These are phyloP conservation scores for Tetraodon nigroviridis DNA, from an alignment of 2,113 vertebrate species.

Conservation along the genomic window DNA sequence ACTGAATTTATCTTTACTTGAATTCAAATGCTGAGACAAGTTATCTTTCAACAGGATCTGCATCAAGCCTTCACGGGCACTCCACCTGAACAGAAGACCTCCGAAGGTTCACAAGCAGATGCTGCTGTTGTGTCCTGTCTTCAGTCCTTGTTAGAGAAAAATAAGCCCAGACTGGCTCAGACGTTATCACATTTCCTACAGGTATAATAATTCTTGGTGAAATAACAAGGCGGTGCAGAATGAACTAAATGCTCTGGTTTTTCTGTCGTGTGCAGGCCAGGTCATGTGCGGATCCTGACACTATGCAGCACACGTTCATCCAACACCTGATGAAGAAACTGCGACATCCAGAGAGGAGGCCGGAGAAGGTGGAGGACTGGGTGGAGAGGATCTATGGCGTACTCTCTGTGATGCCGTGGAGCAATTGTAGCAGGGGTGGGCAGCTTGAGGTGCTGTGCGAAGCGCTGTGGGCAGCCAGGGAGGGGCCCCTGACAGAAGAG, in stretches of 20 bases:
- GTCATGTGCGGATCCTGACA: constrained; percentile 29
- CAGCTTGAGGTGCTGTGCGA: constrained; percentile 79
- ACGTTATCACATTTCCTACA: constrained; percentile 80
- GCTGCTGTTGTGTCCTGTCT: constrained; percentile 74
- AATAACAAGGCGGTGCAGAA: not conserved
- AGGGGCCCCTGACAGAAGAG: constrained; percentile 78
- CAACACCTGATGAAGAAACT: constrained; percentile 76
- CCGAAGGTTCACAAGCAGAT: constrained; percentile 34
- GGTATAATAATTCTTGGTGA: constrained; percentile 19
- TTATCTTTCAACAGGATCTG: constrained; percentile 76
- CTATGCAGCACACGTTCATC: constrained; percentile 78
- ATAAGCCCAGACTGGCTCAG: constrained; percentile 77
- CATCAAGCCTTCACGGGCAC: constrained; percentile 74
- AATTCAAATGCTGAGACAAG: not conserved
- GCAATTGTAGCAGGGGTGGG: constrained; percentile 51
- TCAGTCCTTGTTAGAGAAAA: constrained; percentile 71
- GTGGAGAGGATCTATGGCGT: constrained; percentile 77
- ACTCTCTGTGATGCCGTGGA: constrained; percentile 77
- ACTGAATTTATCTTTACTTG: not conserved
- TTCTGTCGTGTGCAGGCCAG: constrained; percentile 54
- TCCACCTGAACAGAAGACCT: constrained; percentile 38
- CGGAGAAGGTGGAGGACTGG: constrained; percentile 39
- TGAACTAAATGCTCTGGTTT: not conserved
- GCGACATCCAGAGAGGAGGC: constrained; percentile 40
- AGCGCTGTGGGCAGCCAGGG: constrained; percentile 78